A percentile compares a stretch with the other conserved stretches of the same genome.
phyloP scores from a whole-genome alignment of 23 tunicate genomes.

The Diplosoma virens region DNA sequence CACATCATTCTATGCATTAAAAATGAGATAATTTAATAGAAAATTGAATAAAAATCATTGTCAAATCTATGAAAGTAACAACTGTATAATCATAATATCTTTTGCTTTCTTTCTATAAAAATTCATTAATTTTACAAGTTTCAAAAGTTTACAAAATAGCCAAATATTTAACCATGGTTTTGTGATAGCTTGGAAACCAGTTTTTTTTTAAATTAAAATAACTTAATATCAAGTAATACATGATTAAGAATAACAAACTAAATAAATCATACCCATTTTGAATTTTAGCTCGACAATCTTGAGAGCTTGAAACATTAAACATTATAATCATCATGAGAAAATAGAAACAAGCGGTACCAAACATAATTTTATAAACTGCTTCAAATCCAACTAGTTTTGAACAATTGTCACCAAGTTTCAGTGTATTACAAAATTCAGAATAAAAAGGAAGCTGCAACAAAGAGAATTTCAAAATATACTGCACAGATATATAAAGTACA shows the following conservation, averaged over 20 bases:
- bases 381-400: slow-evolving; percentile 28
- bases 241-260: background rate
- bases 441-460: slow-evolving; percentile 27
- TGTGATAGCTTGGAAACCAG: too few relatives aligned
- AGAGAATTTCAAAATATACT: too few relatives aligned
- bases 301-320: slow-evolving; percentile 55
- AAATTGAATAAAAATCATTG: too few relatives aligned
- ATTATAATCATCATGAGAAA: slow-evolving; percentile 71
- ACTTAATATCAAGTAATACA: background rate
- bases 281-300: slow-evolving; percentile 91
- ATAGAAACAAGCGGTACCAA: slow-evolving; percentile 85
- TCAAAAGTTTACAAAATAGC: too few relatives aligned
- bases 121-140: too few relatives aligned
- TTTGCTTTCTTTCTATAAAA: too few relatives aligned
- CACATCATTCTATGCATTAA: too few relatives aligned
- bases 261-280: slow-evolving; percentile 77
- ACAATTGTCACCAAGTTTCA: slow-evolving; percentile 22
- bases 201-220: too few relatives aligned
- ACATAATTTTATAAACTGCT: slow-evolving; percentile 81
- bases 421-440: slow-evolving; percentile 15
- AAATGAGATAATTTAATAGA: too few relatives aligned
- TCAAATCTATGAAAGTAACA: too few relatives aligned
- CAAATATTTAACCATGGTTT: too few relatives aligned
- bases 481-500: background rate
- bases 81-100: too few relatives aligned